Percentiles rank a stretch among this genome's conserved stretches.
phyloP scores from a whole-genome alignment of 2,797 vertebrate genomes.

The Sarcoramphus papa region DNA sequence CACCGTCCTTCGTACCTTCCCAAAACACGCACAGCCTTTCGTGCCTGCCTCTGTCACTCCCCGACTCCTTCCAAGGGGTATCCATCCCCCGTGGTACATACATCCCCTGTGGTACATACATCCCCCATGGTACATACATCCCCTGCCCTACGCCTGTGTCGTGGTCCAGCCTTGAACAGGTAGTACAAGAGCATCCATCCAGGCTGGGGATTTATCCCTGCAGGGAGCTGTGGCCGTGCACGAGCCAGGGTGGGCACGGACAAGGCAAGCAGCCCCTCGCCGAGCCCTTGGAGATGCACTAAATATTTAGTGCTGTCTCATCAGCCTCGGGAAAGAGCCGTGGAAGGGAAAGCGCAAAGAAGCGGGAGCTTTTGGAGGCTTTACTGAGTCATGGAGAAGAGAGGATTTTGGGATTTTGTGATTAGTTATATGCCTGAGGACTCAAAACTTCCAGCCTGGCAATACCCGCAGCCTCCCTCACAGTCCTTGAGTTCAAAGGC shows the following conservation, averaged over 20 bases:
- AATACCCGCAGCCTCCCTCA: not conserved
- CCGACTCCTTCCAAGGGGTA: not conserved
- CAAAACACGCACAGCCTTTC: not conserved
- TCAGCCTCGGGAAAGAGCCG: not conserved
- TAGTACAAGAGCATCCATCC: not conserved
- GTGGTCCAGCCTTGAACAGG: not conserved
- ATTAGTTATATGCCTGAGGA: not conserved
- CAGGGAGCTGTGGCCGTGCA: rapidly evolving
- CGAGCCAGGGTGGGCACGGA: rapidly evolving
- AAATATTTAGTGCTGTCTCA: not conserved
- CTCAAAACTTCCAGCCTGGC: not conserved
- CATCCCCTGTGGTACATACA: not conserved
- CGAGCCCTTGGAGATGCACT: not conserved
- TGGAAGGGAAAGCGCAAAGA: not conserved
- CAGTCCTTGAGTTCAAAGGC: not conserved
- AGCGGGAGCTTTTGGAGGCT: not conserved
- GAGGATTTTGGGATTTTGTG: not conserved
- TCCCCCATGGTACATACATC: rapidly evolving
- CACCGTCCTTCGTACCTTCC: not conserved
- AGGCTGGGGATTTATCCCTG: not conserved
- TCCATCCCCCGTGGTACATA: not conserved
- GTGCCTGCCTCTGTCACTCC: too few relatives aligned
- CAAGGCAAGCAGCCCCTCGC: not conserved
- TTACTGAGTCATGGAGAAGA: not conserved
- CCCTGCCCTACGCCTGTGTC: not conserved